phyloP scores from a whole-genome alignment of 2,888 invertebrate genomes.

The Lobophora halterata region DNA sequence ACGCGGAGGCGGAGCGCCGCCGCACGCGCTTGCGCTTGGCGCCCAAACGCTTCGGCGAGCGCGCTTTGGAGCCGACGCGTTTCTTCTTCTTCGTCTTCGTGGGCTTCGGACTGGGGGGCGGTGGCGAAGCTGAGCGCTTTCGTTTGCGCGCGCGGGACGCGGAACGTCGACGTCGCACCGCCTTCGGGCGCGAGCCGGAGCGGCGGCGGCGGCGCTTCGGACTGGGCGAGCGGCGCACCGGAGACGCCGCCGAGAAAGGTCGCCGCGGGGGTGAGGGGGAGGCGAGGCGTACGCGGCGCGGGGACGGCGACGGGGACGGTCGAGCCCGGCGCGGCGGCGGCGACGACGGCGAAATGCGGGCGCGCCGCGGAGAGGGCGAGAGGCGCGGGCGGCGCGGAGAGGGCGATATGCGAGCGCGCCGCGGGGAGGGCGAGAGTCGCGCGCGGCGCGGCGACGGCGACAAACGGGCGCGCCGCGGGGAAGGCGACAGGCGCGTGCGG shows the following conservation, averaged over 20 bases:
- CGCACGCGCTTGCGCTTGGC: conserved; percentile 34
- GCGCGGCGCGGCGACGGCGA: conserved; percentile 29
- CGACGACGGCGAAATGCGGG: conserved; percentile 32
- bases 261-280: conserved; percentile 22
- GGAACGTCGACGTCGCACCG: conserved; percentile 45
- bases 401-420: conserved; percentile 20
- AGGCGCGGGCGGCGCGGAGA: conserved; percentile 28
- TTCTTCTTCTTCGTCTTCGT: conserved; percentile 50
- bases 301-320: too few relatives aligned
- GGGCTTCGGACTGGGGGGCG: conserved; percentile 46
- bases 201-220: conserved; percentile 42
- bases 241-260: conserved; percentile 43
- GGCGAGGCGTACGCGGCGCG: conserved; percentile 39
- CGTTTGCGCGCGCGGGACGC: conserved; percentile 44
- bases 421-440: conserved; percentile 26
- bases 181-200: conserved; percentile 37
- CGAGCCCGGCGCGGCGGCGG: conserved; percentile 32
- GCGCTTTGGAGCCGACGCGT: conserved; percentile 36
- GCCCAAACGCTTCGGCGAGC: conserved; percentile 45
- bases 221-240: conserved; percentile 37
- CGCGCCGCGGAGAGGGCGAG: conserved; percentile 35
- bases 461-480: conserved; percentile 19
- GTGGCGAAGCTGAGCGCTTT: conserved; percentile 41
- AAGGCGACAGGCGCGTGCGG: conserved; percentile 29
- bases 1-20: conserved; percentile 37